Percentiles rank a stretch among this genome's conserved stretches.
phyloP scores from a whole-genome alignment of 1,140 invertebrate genomes.

The Popillia japonica region DNA sequence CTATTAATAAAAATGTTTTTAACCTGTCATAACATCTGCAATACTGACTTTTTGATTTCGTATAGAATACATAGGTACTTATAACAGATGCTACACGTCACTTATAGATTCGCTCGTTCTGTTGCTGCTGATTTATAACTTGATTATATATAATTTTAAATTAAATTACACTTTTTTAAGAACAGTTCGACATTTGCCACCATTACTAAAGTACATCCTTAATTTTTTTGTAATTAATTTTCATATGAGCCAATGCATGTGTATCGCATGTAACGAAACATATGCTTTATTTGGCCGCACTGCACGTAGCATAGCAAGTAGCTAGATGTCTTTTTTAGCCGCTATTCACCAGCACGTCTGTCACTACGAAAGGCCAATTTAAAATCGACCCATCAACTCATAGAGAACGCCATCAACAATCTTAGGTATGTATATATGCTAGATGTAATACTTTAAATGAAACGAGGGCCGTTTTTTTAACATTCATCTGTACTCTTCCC shows the following conservation, averaged over 20 bases:
- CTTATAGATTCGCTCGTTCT: too few relatives aligned
- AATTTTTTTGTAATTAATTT: not conserved
- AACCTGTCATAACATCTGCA: too few relatives aligned
- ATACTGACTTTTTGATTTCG: too few relatives aligned
- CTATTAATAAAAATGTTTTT: too few relatives aligned
- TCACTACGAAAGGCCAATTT: conserved; percentile 78
- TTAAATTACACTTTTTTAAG: not conserved
- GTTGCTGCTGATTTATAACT: too few relatives aligned
- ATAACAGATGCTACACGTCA: too few relatives aligned
- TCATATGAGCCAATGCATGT: not conserved
- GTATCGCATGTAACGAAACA: conserved; percentile 14
- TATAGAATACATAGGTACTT: too few relatives aligned
- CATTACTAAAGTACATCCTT: not conserved
- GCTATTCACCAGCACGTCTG: conserved; percentile 79
- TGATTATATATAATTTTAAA: not conserved
- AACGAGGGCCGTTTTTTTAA: not conserved
- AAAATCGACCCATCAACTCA: conserved; percentile 74
- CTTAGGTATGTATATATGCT: conserved; percentile 70
- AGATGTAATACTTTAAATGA: conserved; percentile 14
- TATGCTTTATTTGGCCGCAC: conserved; percentile 37
- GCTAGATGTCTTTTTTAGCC: conserved; percentile 72
- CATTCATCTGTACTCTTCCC: not conserved
- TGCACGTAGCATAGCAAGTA: conserved; percentile 52
- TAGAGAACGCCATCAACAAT: conserved; percentile 74
- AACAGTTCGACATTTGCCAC: not conserved